Evolutionary conservation across 2,113 vertebrate genomes (phyloP).

Genomic region (Platysteira castanea): DNA sequence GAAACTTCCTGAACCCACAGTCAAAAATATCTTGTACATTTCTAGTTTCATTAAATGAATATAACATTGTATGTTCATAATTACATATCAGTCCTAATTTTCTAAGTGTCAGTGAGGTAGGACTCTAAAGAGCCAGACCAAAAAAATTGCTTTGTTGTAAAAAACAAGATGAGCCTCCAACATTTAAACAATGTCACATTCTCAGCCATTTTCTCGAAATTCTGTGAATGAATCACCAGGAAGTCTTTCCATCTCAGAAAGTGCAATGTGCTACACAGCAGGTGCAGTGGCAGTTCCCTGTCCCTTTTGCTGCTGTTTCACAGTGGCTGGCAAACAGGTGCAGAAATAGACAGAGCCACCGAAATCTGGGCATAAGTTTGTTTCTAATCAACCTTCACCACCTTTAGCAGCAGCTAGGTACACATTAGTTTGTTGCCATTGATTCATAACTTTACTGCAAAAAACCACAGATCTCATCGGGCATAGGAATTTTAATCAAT

Average conservation of each 20-base stretch:
- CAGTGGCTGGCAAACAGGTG: not conserved
- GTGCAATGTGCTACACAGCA: not conserved
- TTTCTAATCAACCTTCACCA: not conserved
- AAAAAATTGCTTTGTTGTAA: not conserved
- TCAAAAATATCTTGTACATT: not conserved
- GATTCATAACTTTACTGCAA: not conserved
- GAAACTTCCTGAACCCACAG: not conserved
- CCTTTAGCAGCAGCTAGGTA: not conserved
- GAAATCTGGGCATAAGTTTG: not conserved
- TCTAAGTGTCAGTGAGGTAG: not conserved
- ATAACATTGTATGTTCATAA: not conserved
- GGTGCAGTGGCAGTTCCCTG: not conserved
- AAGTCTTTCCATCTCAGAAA: not conserved
- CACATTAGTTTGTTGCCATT: not conserved
- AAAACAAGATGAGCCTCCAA: not conserved
- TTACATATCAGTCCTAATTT: not conserved
- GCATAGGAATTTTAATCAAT: not conserved
- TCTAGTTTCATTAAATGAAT: not conserved
- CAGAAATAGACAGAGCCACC: not conserved
- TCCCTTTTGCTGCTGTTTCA: not conserved
- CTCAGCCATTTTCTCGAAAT: not conserved
- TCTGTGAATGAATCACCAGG: not conserved
- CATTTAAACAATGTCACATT: not conserved
- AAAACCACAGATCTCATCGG: not conserved
- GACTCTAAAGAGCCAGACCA: not conserved